Base-by-base conservation (phyloP, 2,797 vertebrate genomes). In the Xenopus petersii region DNA sequence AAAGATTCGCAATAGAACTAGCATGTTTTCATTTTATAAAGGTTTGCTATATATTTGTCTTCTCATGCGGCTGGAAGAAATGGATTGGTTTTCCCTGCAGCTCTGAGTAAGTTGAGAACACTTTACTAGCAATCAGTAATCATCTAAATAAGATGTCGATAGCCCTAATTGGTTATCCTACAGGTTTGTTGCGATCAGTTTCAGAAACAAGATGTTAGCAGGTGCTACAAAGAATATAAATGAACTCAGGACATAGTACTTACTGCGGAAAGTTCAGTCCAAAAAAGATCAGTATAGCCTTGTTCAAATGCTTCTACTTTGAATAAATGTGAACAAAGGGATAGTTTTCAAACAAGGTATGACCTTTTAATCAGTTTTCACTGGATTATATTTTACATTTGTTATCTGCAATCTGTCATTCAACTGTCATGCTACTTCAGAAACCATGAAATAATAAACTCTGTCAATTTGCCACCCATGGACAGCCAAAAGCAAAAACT, bases 381-480 rank as follows among this genome's bases (percentile, higher is more conserved):
- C 71, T 74, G 66, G 71, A 79, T 79, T 79, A 79, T 73, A 62
- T 65, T 74, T 74, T 70, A 68, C 59, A 78, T 78, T 78, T 79
- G 60, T 74, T 79, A 79, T 79, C 77, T 74, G 62, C 61, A 70
- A 79, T 74, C 77, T 79, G 77, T 79, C 77, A 79, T 79, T 79
- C 55, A 70, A 65, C 67, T 74, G 67, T 74, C 67, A 69, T 48
- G 61, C 30, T 62, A 65, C 70, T 74, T 70, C 30, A 70, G 30
- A 74, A 77, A 74, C 61, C 77, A 70, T 79, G 67, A 74, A 79
- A 74, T 79, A 79, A 74, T 74, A 79, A 79, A 74, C 46, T 73
- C 75, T 78, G 76, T 78, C 76, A 78, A 78, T 78, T 79, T 74
- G 71, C 71, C 77, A 79, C 77, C 77, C 77, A 79, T 79, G 62